Evolutionary conservation across 2,113 vertebrate genomes (phyloP), one percentile per base, ranked within the genome.

Genomic region (Stigmatopora argus): DNA sequence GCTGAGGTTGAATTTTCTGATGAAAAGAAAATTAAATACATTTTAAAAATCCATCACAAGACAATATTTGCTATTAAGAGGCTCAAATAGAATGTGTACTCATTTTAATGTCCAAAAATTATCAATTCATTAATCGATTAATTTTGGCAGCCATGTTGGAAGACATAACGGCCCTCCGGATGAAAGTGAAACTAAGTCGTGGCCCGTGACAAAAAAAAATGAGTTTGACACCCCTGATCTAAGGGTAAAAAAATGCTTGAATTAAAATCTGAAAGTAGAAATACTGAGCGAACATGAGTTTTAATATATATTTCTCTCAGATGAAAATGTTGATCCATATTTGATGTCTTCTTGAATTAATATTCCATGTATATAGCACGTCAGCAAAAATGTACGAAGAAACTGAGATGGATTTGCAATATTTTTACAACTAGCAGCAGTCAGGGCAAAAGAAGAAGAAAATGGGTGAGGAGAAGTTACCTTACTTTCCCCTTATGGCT

Each of bases 401-500:
- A 26, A 46, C 34, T 7, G 41, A 57, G 47, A 62, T 3, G 19
- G 18, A 62, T 45, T 49, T n/a, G 52, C 18, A 21, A 46, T 70
- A 55, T 45, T 14, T 59, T 12, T 49, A 13, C 26, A 66, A 17
- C 53, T 56, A 56, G 53, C 23, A 31, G 53, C 23, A 31, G 3
- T 15, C 10, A 4, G 31, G 26, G 5, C 55, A 38, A 15, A 66
- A 13, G 13, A 45, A 59, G 35, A 31, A 7, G 45, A 53, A 56
- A 45, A 68, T 13, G 19, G 49, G 49, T 70, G 45, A 59, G 23
- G 31, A 57, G 52, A 62, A n/a, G 72, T 62, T 65, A 70, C 18
- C 8, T n/a, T 45, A 62, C 62, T 58, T 75, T 45, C 62, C 26
- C 51, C 70, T 60, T 66, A 58, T 45, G 69, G 56, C 67, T 73